phyloP scores from a whole-genome alignment of 2,888 invertebrate genomes.

The Eulithis prunata region DNA sequence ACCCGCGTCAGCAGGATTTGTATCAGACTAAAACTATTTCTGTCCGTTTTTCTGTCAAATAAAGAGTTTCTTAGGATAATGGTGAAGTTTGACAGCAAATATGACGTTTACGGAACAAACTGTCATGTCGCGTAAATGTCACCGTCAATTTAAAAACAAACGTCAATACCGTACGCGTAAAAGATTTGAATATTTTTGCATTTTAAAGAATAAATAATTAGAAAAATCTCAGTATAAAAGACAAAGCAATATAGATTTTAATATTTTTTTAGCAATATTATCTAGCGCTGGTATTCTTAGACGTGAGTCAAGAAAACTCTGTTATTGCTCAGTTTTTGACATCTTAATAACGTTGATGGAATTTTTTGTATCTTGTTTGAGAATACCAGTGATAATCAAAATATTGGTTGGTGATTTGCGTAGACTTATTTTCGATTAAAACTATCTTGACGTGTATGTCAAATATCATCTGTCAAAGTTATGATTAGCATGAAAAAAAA shows the following conservation, averaged over 20 bases:
- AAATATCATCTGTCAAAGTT: neutral
- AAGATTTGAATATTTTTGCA: conserved; percentile 2
- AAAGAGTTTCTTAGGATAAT: too few relatives aligned
- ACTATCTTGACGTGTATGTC: neutral
- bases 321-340: too few relatives aligned
- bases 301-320: neutral
- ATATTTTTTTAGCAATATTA: neutral
- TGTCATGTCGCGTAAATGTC: neutral
- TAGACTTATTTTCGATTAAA: neutral
- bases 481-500: too few relatives aligned
- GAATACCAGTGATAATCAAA: neutral
- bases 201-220: conserved; percentile 2
- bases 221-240: conserved; percentile 3
- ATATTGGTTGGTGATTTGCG: neutral
- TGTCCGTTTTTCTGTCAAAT: too few relatives aligned
- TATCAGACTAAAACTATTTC: too few relatives aligned
- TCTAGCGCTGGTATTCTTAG: neutral
- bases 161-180: neutral
- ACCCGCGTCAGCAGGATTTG: too few relatives aligned
- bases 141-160: neutral
- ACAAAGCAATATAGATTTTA: conserved; percentile 6
- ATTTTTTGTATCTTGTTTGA: neutral
- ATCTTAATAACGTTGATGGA: too few relatives aligned
- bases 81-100: neutral
- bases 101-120: neutral